Evolutionary conservation across 1,140 invertebrate species (phyloP).

Genomic region (Phthorimaea operculella): DNA sequence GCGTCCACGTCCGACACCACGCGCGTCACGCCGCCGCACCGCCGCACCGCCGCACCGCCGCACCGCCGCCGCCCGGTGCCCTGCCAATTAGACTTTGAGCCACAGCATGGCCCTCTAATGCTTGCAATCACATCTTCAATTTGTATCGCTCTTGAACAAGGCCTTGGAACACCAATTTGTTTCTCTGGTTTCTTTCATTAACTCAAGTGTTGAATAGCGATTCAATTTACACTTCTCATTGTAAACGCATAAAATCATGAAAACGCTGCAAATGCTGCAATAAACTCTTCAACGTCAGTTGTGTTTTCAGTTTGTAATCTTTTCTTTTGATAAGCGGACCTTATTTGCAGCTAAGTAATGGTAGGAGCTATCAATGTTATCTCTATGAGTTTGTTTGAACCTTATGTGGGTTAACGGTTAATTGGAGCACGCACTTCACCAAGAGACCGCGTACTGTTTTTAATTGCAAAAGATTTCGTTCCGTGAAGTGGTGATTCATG

Average conservation of each 20-base stretch:
- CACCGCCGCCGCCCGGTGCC: conserved; percentile 18
- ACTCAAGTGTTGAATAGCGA: neutral
- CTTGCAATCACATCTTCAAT: conserved; percentile 1
- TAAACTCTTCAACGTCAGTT: no score
- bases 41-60: conserved; percentile 17
- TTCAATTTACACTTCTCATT: neutral
- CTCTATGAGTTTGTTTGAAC: conserved; percentile 34
- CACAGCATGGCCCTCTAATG: neutral
- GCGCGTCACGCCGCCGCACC: conserved; percentile 21
- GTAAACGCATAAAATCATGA: neutral
- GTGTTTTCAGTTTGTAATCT: conserved; percentile 1
- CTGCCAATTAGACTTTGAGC: conserved; percentile 43
- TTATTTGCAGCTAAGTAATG: conserved; percentile 36
- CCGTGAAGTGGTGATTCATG: conserved; percentile 21
- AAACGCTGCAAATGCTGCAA: no score
- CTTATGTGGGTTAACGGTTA: conserved; percentile 48
- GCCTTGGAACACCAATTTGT: neutral
- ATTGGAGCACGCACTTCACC: conserved; percentile 35
- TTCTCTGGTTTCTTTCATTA: neutral
- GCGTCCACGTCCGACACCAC: conserved; percentile 14
- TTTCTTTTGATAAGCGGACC: conserved; percentile 24
- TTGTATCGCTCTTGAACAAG: neutral
- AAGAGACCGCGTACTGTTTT: conserved; percentile 11
- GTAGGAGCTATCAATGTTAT: conserved; percentile 40
- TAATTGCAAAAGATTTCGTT: neutral